These are phyloP conservation scores for Prinia subflava DNA, from an alignment of 2,113 vertebrate genomes.

Conservation along the genomic window DNA sequence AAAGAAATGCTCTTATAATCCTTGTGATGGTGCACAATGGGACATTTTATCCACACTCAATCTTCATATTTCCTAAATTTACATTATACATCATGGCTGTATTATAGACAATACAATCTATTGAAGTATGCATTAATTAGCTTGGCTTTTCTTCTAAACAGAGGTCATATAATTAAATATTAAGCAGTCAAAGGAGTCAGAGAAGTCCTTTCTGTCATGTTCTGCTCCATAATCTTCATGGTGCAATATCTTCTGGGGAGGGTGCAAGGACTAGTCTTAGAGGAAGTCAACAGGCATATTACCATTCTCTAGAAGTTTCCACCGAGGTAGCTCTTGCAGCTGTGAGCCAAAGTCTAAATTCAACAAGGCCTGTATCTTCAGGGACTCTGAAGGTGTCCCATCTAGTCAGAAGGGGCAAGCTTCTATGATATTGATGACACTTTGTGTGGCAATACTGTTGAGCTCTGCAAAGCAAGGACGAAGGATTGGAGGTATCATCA, in stretches of 20 bases:
- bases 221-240: constrained; percentile 32
- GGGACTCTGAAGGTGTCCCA: background rate
- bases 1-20: constrained; percentile 29
- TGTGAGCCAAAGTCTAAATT: background rate
- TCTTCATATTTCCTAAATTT: constrained; percentile 32
- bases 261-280: background rate
- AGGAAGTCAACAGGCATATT: background rate
- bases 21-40: background rate
- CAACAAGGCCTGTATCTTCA: background rate
- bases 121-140: constrained; percentile 45
- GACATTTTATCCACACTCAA: background rate
- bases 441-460: background rate
- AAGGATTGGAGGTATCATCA: background rate
- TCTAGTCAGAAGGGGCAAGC: background rate
- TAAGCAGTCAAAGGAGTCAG: constrained; percentile 45
- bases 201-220: background rate
- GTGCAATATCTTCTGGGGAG: background rate
- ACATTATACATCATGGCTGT: constrained; percentile 1
- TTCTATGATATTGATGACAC: background rate
- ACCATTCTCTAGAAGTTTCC: background rate
- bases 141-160: constrained; percentile 14
- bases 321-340: background rate
- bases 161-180: constrained; percentile 26
- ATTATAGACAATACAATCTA: background rate
- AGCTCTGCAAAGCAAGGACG: background rate